Base-by-base conservation (phyloP, 2,797 vertebrate genomes). In the Hippopotamyrus pictus region DNA sequence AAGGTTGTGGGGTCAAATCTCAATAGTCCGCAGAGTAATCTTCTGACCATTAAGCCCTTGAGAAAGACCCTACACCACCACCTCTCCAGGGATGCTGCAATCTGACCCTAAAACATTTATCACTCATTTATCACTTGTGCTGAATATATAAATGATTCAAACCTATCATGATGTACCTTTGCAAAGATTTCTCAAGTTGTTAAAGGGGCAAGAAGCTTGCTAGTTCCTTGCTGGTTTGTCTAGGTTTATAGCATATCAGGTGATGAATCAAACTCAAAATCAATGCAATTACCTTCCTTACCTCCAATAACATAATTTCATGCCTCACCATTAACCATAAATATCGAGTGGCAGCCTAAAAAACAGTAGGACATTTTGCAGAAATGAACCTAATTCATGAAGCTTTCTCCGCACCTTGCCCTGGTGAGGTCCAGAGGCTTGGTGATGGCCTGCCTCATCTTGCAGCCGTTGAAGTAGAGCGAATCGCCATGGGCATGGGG, bases 401-500 rank as follows among this genome's bases (percentile, higher is more conserved):
- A 82, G 46, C 82, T 3, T 51, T 51, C 48, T 46, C 6, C 12
- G 93, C 97, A 99, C 99, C 99, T 99, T 93, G 99, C 98, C 95
- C 98, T 95, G 83, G 97, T 99, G 93, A 99, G 97, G 95, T 99
- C 99, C 94, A 99, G 96, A 88, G 97, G 97, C 93, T 97, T 98
- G 90, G 98, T 99, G 92, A 98, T 95, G 89, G 98, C 98, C 95
- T 99, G 98, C 94, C 99, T 96, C 94, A 98, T 95, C 94, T 98
- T 98, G 95, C 99, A 99, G 93, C 98, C 98, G 22, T 97, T 98
- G 92, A 99, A 99, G 94, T 99, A 99, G 48, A 99, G 96, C 0
- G 99, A 99, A 93, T 99, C 98, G 91, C 99, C 98, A 0, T 99
- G 98, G 90, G 98, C 99, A 0, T 99, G 99, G 5, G 99, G 98